Evolutionary conservation across 2,113 vertebrate genomes (phyloP).

Genomic region (Oncorhynchus gorbuscha): DNA sequence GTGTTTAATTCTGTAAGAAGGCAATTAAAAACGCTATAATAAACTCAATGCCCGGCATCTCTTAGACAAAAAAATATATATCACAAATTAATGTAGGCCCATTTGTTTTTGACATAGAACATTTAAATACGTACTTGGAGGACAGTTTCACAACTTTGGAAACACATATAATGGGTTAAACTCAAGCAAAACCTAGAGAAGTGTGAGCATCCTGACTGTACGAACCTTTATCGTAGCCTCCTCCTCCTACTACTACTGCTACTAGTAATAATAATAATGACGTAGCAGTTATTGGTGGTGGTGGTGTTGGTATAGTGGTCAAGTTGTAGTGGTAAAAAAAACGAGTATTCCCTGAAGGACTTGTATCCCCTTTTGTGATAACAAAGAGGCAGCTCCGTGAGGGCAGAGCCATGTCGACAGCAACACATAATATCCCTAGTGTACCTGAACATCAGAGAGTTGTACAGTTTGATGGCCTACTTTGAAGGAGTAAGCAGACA

Average conservation of each 20-base stretch:
- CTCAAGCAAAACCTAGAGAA: background rate
- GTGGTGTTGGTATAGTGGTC: background rate
- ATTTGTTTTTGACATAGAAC: too few relatives aligned
- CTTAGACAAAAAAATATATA: too few relatives aligned
- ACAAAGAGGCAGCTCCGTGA: background rate
- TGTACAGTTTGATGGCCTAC: conserved; percentile 14
- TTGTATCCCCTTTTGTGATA: conserved; percentile 10
- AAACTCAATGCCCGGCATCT: too few relatives aligned
- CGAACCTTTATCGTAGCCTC: too few relatives aligned
- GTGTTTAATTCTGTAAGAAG: too few relatives aligned
- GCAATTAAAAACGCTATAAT: too few relatives aligned
- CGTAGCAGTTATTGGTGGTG: background rate
- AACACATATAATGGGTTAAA: background rate
- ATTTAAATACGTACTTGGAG: too few relatives aligned
- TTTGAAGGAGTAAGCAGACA: conserved; percentile 19
- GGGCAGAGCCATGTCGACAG: background rate
- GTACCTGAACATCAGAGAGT: conserved; percentile 20
- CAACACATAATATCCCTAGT: conserved; percentile 12
- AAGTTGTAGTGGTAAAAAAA: background rate
- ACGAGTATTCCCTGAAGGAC: background rate
- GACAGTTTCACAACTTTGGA: background rate
- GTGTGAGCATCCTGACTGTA: background rate
- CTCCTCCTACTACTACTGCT: background rate
- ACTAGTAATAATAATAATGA: background rate
- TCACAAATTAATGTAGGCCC: too few relatives aligned